Evolutionary conservation across 2,113 vertebrate genomes (phyloP).

Genomic region (Pelobates fuscus): DNA sequence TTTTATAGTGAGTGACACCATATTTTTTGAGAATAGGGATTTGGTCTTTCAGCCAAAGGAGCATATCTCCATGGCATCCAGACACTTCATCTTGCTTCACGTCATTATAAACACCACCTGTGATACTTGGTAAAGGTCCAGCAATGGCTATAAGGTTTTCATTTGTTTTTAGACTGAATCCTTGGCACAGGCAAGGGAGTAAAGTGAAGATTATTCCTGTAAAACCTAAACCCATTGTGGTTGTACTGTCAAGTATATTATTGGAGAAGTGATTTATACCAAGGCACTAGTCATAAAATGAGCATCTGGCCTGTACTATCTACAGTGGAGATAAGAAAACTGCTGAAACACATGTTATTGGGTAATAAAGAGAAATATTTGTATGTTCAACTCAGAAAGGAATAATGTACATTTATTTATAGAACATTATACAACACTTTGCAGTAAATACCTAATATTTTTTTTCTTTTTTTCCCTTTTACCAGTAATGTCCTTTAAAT

Average conservation of each 20-base stretch:
- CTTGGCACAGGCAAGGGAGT: slow-evolving; percentile 53
- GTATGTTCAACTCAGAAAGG: background rate
- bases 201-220: slow-evolving; percentile 55
- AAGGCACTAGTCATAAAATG: slow-evolving; percentile 51
- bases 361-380: background rate
- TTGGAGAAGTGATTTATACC: slow-evolving; percentile 46
- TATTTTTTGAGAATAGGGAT: slow-evolving; percentile 63
- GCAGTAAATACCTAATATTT: no score
- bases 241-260: background rate
- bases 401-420: background rate
- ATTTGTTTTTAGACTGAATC: slow-evolving; percentile 38
- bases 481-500: no score
- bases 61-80: slow-evolving; percentile 62
- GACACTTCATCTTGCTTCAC: background rate
- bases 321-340: slow-evolving; percentile 44
- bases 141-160: slow-evolving; percentile 69
- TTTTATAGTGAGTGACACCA: slow-evolving; percentile 79
- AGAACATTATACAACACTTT: no score
- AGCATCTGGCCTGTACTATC: slow-evolving; percentile 66
- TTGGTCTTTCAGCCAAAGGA: slow-evolving; percentile 57
- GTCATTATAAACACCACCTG: slow-evolving; percentile 25
- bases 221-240: slow-evolving; percentile 68
- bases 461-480: no score
- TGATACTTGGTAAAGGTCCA: slow-evolving; percentile 69
- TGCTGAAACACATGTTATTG: slow-evolving; percentile 5